Evolutionary conservation across 2,797 vertebrate species (phyloP).

Genomic region (Moxostoma hubbsi): DNA sequence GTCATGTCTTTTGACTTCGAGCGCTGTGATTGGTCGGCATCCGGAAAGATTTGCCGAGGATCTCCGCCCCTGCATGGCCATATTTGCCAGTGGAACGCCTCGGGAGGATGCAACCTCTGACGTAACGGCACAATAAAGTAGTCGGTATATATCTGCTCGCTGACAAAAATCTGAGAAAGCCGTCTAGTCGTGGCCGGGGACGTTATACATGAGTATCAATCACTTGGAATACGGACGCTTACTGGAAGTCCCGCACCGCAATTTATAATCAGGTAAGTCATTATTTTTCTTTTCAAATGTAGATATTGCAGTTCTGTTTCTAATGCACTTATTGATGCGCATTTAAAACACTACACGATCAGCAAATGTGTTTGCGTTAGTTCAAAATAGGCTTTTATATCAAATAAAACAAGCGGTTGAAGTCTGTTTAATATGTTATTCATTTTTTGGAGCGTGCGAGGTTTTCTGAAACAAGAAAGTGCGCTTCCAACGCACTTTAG

Average conservation of each 20-base stretch:
- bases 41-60: constrained; percentile 75
- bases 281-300: background rate
- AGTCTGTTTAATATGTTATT: background rate
- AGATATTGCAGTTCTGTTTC: background rate
- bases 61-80: constrained; percentile 76
- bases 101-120: constrained; percentile 47
- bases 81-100: constrained; percentile 72
- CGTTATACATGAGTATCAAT: constrained; percentile 54
- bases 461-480: background rate
- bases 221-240: constrained; percentile 56
- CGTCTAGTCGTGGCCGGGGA: constrained; percentile 52
- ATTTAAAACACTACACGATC: background rate
- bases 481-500: too few species aligned
- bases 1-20: constrained; percentile 80
- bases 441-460: background rate
- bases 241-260: constrained; percentile 41
- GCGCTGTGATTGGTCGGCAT: constrained; percentile 72
- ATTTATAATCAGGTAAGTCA: constrained; percentile 49
- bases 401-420: background rate
- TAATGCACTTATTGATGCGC: background rate
- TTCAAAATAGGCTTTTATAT: background rate
- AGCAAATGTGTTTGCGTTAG: background rate
- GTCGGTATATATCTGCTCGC: constrained; percentile 61
- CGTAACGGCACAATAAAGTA: constrained; percentile 72
- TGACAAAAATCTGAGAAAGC: constrained; percentile 10